Base-by-base conservation (phyloP, 2,113 vertebrate genomes). In the Rissa tridactyla region DNA sequence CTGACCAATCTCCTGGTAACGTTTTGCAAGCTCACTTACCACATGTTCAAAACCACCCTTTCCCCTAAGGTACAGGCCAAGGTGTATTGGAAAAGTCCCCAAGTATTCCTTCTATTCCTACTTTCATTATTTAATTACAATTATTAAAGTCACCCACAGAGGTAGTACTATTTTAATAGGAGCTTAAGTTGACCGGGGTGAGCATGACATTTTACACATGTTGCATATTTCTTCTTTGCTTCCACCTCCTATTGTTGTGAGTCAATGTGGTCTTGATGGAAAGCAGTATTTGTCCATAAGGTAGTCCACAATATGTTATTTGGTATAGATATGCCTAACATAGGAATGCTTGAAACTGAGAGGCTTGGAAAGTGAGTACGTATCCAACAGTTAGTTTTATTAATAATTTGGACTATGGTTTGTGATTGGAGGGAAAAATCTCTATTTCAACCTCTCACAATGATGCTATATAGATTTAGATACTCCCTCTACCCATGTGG, bases 201-300 rank as follows among this genome's bases (percentile, higher is more conserved):
- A n/a, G 4, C 8, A 12, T 15, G 5, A 49, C 1, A 5, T 5
- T 9, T 57, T 66, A 79, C 16, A 55, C 11, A 6, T 0, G 0
- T n/a, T 64, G 18, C 5, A 14, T 40, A 40, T 44, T 62, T 58
- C 8, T 52, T 57, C 40, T 71, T 86, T 95, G 6, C 4, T 65
- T 61, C 52, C 4, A 18, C 5, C 22, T 83, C 34, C 26, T 22
- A 11, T 38, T 11, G 7, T 4, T 80, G 30, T 71, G 42, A 44
- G 20, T n/a, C 34, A 0, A 0, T 23, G 34, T n/a, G 18, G 20
- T 64, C 15, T 86, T 8, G 4, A 19, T n/a, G 17, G 26, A 76
- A 71, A 86, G 29, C 15, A 57, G 11, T 13, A 60, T 36, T 36
- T 69, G 21, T 34, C 18, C 17, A 49, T 21, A 40, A n/a, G 0